Percentiles rank a stretch among this genome's conserved stretches.
Evolutionary conservation across 1,140 invertebrate genomes (phyloP).

Genomic region (Cheumatopsyche charites): DNA sequence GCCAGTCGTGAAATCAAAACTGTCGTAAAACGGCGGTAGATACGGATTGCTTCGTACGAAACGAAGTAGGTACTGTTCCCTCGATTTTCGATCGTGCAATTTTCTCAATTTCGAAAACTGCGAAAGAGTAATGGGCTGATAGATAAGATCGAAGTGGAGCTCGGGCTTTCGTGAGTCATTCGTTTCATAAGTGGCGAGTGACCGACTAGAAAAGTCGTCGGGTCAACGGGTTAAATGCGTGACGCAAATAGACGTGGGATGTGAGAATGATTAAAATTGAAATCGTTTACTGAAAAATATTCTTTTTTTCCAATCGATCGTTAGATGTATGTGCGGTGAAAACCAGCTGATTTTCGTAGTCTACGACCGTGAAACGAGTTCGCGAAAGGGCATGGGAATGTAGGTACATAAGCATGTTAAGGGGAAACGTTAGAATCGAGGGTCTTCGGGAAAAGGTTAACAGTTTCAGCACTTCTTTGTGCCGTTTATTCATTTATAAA

Average conservation of each 20-base stretch:
- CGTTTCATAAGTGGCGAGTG: constrained; percentile 8
- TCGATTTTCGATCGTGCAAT: not conserved
- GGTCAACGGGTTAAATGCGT: constrained; percentile 25
- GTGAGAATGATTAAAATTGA: constrained; percentile 4
- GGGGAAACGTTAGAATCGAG: not conserved
- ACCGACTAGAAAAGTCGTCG: constrained; percentile 9
- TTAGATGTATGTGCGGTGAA: no score
- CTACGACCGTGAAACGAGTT: constrained; percentile 17
- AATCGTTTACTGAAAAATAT: not conserved
- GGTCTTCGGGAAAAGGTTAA: constrained; percentile 14
- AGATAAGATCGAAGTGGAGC: not conserved
- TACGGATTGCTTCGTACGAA: not conserved
- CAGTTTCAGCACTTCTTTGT: constrained; percentile 33
- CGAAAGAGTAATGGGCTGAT: not conserved
- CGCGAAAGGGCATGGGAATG: constrained; percentile 30
- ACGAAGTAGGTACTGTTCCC: not conserved
- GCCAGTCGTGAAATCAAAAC: not conserved
- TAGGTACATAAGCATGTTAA: not conserved
- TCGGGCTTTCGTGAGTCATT: constrained; percentile 2
- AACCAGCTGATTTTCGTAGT: no score
- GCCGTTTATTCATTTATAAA: not conserved
- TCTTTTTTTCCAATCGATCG: no score
- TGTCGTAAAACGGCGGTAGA: constrained; percentile 7
- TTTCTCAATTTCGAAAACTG: not conserved
- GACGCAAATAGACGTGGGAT: constrained; percentile 19